phyloP scores from a whole-genome alignment of 2,888 invertebrate species.

The Lumbricus terrestris region DNA sequence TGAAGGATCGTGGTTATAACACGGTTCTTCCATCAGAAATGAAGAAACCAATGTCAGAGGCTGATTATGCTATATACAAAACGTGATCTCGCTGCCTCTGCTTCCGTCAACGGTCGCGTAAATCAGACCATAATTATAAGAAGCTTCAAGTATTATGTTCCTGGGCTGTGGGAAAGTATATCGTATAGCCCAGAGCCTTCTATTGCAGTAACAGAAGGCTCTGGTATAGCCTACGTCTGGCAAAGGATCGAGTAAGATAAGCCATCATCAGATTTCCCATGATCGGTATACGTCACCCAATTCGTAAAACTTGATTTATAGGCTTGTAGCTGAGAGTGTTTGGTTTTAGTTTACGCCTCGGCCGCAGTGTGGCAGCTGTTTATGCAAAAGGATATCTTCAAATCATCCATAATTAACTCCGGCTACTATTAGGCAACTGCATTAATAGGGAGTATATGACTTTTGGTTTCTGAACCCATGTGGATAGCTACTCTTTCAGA shows the following conservation, averaged over 20 bases:
- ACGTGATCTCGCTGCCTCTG: background rate
- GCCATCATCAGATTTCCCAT: background rate
- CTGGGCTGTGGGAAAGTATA: background rate
- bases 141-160: background rate
- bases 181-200: too few relatives aligned
- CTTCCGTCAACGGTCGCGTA: background rate
- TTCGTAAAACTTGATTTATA: background rate
- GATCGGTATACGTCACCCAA: background rate
- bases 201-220: too few relatives aligned
- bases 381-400: background rate
- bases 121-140: background rate
- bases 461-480: background rate
- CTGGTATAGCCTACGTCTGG: too few relatives aligned
- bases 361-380: conserved; percentile 3
- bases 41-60: too few relatives aligned
- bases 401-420: background rate
- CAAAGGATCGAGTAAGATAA: background rate
- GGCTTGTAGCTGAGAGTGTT: background rate
- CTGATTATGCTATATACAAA: background rate
- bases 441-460: too few relatives aligned
- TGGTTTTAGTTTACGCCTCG: background rate
- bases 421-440: background rate
- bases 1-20: too few relatives aligned
- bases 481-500: too few relatives aligned
- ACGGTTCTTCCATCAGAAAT: too few relatives aligned